Evolutionary conservation across 2,113 vertebrate genomes (phyloP).

Genomic region (Alaudala cheleensis): DNA sequence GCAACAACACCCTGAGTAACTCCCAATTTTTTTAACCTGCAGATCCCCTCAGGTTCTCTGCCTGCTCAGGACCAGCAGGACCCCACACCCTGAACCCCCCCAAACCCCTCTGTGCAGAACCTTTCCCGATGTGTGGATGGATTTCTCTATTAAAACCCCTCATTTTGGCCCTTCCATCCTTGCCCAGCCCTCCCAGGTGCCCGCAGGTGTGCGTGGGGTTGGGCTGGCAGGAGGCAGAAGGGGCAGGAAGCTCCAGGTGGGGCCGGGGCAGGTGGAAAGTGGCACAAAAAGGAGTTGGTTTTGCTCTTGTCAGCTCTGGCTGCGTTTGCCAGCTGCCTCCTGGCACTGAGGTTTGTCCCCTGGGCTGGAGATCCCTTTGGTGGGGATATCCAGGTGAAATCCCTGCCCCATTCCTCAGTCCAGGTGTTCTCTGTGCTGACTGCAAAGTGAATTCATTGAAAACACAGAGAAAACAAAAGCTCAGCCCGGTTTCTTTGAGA

Average conservation of each 20-base stretch:
- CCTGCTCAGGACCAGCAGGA: background rate
- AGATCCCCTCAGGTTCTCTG: rapidly evolving
- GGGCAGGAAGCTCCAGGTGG: background rate
- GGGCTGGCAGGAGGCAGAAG: background rate
- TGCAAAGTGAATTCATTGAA: background rate
- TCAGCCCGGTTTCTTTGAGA: background rate
- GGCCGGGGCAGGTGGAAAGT: rapidly evolving
- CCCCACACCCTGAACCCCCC: background rate
- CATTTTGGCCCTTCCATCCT: rapidly evolving
- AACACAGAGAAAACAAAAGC: background rate
- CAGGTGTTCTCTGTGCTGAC: background rate
- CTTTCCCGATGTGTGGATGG: rapidly evolving
- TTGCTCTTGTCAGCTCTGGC: background rate
- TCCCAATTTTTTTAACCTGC: background rate
- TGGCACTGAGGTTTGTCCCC: background rate
- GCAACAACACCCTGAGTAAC: background rate
- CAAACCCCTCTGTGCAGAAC: rapidly evolving
- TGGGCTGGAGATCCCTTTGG: background rate
- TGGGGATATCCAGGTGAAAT: background rate
- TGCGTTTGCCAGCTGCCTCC: background rate
- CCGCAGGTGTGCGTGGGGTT: rapidly evolving
- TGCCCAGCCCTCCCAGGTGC: background rate
- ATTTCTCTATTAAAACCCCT: rapidly evolving
- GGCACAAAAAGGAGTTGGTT: background rate
- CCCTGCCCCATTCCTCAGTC: background rate